Evolutionary conservation across 30 jellyfish, hydroid and myxozoan genomes (phyloP).

Genomic region (Hydra vulgaris): DNA sequence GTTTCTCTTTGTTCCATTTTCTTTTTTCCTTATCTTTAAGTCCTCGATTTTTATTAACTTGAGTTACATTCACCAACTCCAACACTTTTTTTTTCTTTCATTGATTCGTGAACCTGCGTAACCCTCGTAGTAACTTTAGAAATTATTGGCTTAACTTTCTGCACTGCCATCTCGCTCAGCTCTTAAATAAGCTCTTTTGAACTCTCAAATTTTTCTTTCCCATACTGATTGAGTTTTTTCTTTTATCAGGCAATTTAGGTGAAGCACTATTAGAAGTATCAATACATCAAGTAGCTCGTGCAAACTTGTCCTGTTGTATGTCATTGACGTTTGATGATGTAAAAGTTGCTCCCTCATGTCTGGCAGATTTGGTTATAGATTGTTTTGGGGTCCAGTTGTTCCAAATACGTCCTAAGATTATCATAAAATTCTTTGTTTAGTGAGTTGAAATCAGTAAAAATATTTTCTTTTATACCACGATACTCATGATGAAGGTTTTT

Average conservation of each 20-base stretch:
- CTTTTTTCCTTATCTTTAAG: constrained; percentile 2
- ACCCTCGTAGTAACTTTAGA: constrained; percentile 8
- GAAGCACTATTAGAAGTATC: background rate
- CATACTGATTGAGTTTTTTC: constrained; percentile 8
- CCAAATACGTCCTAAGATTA: too few species aligned
- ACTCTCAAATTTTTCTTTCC: constrained; percentile 11
- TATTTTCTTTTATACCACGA: too few species aligned
- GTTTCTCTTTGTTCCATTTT: constrained; percentile 1
- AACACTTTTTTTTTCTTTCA: background rate
- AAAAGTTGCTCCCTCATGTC: too few species aligned
- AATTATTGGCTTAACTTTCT: constrained; percentile 6
- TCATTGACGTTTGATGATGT: background rate
- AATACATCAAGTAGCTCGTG: background rate
- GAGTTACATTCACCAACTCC: too few species aligned
- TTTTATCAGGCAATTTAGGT: constrained; percentile 6
- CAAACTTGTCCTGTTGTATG: constrained; percentile 19
- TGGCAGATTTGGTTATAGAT: too few species aligned
- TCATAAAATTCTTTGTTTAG: too few species aligned
- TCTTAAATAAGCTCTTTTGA: background rate
- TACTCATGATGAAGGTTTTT: too few species aligned
- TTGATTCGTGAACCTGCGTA: constrained; percentile 5
- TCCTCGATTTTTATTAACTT: too few species aligned
- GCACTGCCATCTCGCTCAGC: background rate
- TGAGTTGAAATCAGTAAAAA: too few species aligned
- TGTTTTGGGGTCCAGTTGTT: too few species aligned